Conservation (phyloP, 2,797 vertebrate species). For the Adrianichthys oophorus region DNA sequence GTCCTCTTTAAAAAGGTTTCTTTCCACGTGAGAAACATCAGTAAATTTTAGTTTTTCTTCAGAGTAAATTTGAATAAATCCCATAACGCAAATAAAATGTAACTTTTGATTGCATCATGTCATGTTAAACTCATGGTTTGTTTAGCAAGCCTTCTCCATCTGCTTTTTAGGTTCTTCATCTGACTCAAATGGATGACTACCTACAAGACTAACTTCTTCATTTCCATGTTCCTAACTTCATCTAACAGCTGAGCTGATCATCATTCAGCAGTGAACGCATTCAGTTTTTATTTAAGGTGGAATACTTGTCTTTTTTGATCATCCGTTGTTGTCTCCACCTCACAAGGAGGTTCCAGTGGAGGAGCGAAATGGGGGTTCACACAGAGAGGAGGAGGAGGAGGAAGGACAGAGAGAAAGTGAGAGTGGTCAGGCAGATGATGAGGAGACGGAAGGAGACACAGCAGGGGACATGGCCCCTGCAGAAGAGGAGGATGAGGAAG, state of each 20-base stretch:
- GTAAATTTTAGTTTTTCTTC: too few relatives aligned
- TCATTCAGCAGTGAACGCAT: slow-evolving; percentile 1
- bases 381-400: slow-evolving; percentile 49
- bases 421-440: slow-evolving; percentile 28
- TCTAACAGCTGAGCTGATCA: slow-evolving; percentile 9
- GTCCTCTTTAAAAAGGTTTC: too few relatives aligned
- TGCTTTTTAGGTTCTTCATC: too few relatives aligned
- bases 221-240: slow-evolving; percentile 11
- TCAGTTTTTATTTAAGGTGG: background rate
- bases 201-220: slow-evolving; percentile 7
- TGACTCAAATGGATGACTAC: slow-evolving; percentile 1
- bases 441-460: slow-evolving; percentile 35
- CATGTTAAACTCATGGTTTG: too few relatives aligned
- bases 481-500: slow-evolving; percentile 38
- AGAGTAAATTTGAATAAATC: too few relatives aligned
- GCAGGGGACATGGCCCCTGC: slow-evolving; percentile 26
- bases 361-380: slow-evolving; percentile 64
- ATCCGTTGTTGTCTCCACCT: slow-evolving; percentile 52
- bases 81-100: too few relatives aligned
- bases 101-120: too few relatives aligned
- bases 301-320: slow-evolving; percentile 27
- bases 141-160: too few relatives aligned
- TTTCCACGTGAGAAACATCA: too few relatives aligned
- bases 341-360: slow-evolving; percentile 63
- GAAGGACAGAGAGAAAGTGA: slow-evolving; percentile 26